These are phyloP conservation scores for Miltochrista miniata DNA, from an alignment of 2,888 invertebrate genomes.

Conservation along the genomic window DNA sequence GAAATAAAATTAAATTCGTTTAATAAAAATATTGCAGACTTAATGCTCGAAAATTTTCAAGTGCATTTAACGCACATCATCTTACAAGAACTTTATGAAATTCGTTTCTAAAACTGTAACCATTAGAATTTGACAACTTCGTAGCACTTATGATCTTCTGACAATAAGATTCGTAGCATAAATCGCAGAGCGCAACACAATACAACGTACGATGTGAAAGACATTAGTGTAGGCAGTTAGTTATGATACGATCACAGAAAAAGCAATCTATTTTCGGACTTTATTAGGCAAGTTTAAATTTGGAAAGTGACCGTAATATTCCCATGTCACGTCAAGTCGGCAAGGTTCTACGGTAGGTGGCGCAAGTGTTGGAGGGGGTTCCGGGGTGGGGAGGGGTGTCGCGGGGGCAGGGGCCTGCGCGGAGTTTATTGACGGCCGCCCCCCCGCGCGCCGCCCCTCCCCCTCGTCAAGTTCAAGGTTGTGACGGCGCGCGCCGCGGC, in stretches of 20 bases:
- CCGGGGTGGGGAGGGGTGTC: constrained; percentile 41
- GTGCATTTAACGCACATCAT: too few species aligned
- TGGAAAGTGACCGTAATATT: constrained; percentile 44
- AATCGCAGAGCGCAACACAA: background rate
- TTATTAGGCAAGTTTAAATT: constrained; percentile 30
- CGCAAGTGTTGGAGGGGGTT: constrained; percentile 36
- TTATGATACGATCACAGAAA: background rate
- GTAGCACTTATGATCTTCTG: too few species aligned
- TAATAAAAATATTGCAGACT: too few species aligned
- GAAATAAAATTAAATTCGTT: too few species aligned
- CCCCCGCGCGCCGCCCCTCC: constrained; percentile 63
- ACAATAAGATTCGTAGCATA: background rate
- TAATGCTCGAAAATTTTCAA: too few species aligned
- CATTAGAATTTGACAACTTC: too few species aligned
- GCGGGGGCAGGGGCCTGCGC: constrained; percentile 78
- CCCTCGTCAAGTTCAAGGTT: constrained; percentile 84
- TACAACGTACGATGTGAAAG: background rate
- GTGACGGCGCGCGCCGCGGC: constrained; percentile 84
- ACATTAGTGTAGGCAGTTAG: background rate
- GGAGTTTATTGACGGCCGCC: constrained; percentile 80
- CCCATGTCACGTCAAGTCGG: constrained; percentile 52
- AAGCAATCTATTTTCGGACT: background rate
- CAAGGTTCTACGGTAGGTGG: constrained; percentile 49
- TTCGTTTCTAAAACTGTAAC: too few species aligned
- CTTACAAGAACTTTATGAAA: too few species aligned